Evolutionary conservation across 35 echinoderm and acorn worm species (phyloP), one percentile per base, ranked within the genome.

Genomic region (Lytechinus variegatus): DNA sequence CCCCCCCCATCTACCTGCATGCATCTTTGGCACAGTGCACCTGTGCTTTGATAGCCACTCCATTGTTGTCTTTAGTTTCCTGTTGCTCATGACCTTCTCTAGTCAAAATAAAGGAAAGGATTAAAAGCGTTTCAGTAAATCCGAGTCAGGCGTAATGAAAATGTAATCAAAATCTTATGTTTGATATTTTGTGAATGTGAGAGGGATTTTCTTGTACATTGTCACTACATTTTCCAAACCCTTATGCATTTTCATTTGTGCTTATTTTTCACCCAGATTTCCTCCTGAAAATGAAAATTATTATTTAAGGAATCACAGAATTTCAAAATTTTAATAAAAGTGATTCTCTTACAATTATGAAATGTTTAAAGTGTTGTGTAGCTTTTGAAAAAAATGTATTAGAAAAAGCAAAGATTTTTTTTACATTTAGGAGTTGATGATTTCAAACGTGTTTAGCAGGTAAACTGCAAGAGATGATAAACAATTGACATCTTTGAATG

Each of bases 1-100:
- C n/a, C n/a, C n/a, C 56, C 13, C 13, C 13, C 13, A 79, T 79
- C 66, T n/a, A 79, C 21, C 66, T 79, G 66, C 33, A 44, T 44
- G 33, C 33, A 44, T 6, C 66, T 79, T 24, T 79, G 66, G 66
- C 19, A 79, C 66, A 79, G 66, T 79, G n/a, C 66, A 79, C 66
- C 66, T 79, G 66, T 79, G 66, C 24, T 79, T 79, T 24, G 66
- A 79, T 79, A 79, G 66, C 66, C 66, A 79, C 66, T 79, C 66
- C 14, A 6, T 79, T 79, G 66, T 79, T 79, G 66, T 79, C 66
- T 79, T 79, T 79, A 8, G 66, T 79, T 79, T 79, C 66, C 66
- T 79, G 66, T 79, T 79, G 66, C 66, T 3, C 66, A 19, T 79
- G 66, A 79, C 66, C 66, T 79, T 24, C 66, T 79, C 66, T 79